Evolutionary conservation across 2,113 vertebrate species (phyloP).

Genomic region (Centropristis striata): DNA sequence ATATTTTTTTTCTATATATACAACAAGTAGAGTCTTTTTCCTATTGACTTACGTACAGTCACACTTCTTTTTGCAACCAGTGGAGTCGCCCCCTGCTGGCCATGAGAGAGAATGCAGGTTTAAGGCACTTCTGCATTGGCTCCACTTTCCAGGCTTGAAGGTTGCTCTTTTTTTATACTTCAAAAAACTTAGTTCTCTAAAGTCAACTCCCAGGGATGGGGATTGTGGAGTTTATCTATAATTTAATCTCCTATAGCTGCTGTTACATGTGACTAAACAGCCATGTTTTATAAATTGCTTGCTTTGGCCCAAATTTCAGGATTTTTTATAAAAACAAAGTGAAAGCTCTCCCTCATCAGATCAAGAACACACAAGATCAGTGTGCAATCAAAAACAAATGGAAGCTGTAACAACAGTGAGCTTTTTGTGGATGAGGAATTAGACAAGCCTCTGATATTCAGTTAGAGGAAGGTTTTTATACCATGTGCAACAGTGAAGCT

Average conservation of each 20-base stretch:
- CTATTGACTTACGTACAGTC: too few species aligned
- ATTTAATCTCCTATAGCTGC: neutral
- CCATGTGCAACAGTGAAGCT: slow-evolving; percentile 54
- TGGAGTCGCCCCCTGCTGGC: too few species aligned
- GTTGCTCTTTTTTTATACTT: too few species aligned
- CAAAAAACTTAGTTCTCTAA: too few species aligned
- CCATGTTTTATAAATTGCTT: neutral
- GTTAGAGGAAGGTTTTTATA: slow-evolving; percentile 51
- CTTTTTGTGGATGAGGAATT: slow-evolving; percentile 32
- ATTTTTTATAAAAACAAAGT: neutral
- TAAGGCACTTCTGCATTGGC: too few species aligned
- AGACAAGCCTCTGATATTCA: slow-evolving; percentile 54
- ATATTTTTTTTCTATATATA: too few species aligned
- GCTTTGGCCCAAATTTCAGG: neutral
- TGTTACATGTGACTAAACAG: neutral
- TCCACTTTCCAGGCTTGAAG: too few species aligned
- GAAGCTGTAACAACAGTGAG: slow-evolving; percentile 23
- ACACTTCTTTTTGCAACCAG: too few species aligned
- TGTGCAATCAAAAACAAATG: slow-evolving; percentile 24
- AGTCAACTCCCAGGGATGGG: neutral
- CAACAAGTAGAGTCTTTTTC: too few species aligned
- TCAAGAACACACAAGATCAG: slow-evolving; percentile 15
- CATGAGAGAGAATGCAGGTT: too few species aligned
- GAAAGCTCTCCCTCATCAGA: neutral
- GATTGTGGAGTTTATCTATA: neutral